phyloP scores from a whole-genome alignment of 2,113 vertebrate species.

The Oryzias melastigma region DNA sequence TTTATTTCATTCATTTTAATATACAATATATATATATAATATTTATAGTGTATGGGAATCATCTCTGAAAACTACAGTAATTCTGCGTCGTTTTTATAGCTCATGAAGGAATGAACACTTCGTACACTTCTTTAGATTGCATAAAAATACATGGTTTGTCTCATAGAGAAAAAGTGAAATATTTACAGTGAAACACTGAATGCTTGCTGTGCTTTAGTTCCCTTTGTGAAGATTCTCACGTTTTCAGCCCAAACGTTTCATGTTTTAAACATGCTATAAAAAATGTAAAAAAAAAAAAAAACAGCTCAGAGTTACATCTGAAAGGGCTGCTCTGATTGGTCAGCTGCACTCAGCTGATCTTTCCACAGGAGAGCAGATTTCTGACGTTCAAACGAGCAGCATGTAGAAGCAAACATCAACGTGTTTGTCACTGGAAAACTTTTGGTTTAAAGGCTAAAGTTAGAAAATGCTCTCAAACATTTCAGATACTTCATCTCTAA shows the following conservation, averaged over 20 bases:
- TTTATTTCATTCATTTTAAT: conserved; percentile 61
- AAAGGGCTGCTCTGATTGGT: not conserved
- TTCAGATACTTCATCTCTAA: too few relatives aligned
- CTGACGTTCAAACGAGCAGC: not conserved
- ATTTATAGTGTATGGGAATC: conserved; percentile 52
- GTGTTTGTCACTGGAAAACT: not conserved
- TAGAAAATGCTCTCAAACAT: too few relatives aligned
- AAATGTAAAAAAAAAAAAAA: not conserved
- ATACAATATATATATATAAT: conserved; percentile 61
- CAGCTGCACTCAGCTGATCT: not conserved
- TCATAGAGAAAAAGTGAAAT: conserved; percentile 8
- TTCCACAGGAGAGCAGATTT: not conserved
- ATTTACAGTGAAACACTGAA: conserved; percentile 61
- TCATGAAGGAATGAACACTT: too few relatives aligned
- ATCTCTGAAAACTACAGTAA: conserved; percentile 49
- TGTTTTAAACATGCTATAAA: too few relatives aligned
- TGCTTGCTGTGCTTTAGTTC: conserved; percentile 53
- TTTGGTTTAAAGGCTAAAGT: too few relatives aligned
- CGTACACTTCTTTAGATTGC: conserved; percentile 38
- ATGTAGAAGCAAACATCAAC: not conserved
- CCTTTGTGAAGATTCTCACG: conserved; percentile 19
- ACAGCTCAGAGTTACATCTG: too few relatives aligned
- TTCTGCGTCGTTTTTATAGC: conserved; percentile 53
- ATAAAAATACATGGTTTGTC: conserved; percentile 74
- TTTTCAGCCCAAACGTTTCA: too few relatives aligned